Conservation (phyloP, 2,797 vertebrate species). For the Chrysocyon brachyurus region DNA sequence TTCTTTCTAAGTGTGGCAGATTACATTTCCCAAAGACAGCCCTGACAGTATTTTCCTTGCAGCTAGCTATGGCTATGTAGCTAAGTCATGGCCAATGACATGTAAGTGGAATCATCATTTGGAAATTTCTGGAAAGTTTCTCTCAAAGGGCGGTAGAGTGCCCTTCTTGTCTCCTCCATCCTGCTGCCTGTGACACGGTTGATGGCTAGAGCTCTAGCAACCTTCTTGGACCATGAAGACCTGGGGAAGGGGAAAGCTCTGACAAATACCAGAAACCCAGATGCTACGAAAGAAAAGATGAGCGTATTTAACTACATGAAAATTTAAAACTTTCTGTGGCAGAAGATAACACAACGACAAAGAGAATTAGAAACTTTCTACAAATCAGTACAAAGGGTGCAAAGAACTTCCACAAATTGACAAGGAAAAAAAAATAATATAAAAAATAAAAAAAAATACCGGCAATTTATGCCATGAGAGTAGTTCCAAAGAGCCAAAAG, state of each 20-base stretch:
- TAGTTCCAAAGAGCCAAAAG: conserved; percentile 6
- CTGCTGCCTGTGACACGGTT: background rate
- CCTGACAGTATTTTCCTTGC: background rate
- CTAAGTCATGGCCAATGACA: background rate
- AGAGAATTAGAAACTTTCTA: background rate
- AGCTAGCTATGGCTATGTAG: background rate
- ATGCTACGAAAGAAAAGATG: background rate
- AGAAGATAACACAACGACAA: background rate
- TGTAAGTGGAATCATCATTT: background rate
- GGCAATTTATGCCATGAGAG: background rate
- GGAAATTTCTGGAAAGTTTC: conserved; percentile 45
- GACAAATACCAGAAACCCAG: background rate
- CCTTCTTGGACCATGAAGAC: background rate
- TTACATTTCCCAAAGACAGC: background rate
- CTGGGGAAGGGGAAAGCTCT: background rate
- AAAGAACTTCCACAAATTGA: background rate
- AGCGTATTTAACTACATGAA: conserved; percentile 15
- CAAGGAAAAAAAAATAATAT: conserved; percentile 12
- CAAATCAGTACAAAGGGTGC: background rate
- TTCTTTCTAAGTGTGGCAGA: background rate
- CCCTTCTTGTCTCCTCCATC: background rate
- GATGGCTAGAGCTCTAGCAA: background rate
- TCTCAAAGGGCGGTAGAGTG: background rate
- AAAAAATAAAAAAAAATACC: background rate
- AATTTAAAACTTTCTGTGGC: background rate